These are phyloP conservation scores for Rhizomys pruinosus DNA, from an alignment of 2,113 vertebrate genomes.

Conservation along the genomic window DNA sequence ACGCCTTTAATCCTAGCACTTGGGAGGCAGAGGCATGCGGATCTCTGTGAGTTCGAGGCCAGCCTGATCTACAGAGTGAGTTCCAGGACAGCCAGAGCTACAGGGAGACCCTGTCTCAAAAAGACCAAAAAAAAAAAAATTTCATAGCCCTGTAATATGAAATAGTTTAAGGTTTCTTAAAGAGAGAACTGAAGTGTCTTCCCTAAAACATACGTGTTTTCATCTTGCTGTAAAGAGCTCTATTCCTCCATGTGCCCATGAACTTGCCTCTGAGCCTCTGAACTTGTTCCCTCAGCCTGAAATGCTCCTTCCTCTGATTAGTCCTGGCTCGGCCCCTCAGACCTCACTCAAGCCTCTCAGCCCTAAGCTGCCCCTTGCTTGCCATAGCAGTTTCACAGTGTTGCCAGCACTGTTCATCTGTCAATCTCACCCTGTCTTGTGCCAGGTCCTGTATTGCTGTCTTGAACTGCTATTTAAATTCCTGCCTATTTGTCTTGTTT, in stretches of 20 bases:
- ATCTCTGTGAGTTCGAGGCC: too few species aligned
- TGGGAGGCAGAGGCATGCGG: too few species aligned
- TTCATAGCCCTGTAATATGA: background rate
- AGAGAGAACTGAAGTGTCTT: background rate
- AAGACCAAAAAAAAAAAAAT: too few species aligned
- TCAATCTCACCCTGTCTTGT: slow-evolving; percentile 37
- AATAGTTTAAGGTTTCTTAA: background rate
- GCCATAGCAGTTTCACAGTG: background rate
- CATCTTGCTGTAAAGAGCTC: background rate
- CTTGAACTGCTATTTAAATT: slow-evolving; percentile 59
- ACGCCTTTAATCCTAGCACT: too few species aligned
- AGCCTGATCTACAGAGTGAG: too few species aligned
- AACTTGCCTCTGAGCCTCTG: slow-evolving; percentile 13
- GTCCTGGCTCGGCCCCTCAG: background rate
- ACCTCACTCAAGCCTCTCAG: background rate
- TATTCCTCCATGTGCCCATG: background rate
- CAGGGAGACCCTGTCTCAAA: too few species aligned
- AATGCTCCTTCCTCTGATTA: background rate
- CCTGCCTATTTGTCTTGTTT: slow-evolving; percentile 68
- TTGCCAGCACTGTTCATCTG: slow-evolving; percentile 23
- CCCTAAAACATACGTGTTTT: background rate
- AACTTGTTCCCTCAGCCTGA: background rate
- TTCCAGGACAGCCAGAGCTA: too few species aligned
- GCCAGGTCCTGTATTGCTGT: slow-evolving; percentile 34
- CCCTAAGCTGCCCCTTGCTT: background rate